Evolutionary conservation across 2,113 vertebrate genomes (phyloP).

Genomic region (Meriones unguiculatus): DNA sequence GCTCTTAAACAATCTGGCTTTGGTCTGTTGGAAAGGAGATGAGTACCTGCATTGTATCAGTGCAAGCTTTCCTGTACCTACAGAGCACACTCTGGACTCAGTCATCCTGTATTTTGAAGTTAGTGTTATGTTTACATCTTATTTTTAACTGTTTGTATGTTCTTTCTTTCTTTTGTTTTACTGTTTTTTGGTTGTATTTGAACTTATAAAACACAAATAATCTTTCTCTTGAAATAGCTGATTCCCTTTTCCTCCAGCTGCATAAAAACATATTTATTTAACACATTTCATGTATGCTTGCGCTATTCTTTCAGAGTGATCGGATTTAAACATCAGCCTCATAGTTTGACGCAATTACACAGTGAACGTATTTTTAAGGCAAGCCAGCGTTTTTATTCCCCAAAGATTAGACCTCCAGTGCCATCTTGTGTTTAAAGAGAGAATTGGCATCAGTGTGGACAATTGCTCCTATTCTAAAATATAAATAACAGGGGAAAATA

Average conservation of each 20-base stretch:
- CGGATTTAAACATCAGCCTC: slow-evolving; percentile 45
- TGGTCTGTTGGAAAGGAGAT: background rate
- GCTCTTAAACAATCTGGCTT: background rate
- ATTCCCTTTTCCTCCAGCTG: slow-evolving; percentile 1
- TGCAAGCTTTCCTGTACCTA: slow-evolving; percentile 13
- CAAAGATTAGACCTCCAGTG: slow-evolving; percentile 76
- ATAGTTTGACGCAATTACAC: slow-evolving; percentile 30
- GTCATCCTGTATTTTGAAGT: background rate
- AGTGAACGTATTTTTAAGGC: slow-evolving; percentile 19
- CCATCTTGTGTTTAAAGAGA: slow-evolving; percentile 85
- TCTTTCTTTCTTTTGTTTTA: background rate
- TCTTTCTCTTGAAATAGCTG: background rate
- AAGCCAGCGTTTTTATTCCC: background rate
- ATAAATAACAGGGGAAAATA: background rate
- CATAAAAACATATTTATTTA: slow-evolving; percentile 5
- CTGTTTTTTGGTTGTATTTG: background rate
- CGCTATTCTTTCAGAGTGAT: slow-evolving; percentile 25
- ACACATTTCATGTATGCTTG: background rate
- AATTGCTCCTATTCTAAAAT: background rate
- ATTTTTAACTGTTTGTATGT: background rate
- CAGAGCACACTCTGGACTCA: background rate
- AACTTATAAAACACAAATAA: slow-evolving; percentile 13
- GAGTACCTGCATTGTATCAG: background rate
- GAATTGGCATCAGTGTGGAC: slow-evolving; percentile 22
- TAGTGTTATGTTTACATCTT: slow-evolving; percentile 26